These are phyloP conservation scores for Oreochromis spilurus DNA, from an alignment of 2,113 vertebrate species.

Conservation along the genomic window DNA sequence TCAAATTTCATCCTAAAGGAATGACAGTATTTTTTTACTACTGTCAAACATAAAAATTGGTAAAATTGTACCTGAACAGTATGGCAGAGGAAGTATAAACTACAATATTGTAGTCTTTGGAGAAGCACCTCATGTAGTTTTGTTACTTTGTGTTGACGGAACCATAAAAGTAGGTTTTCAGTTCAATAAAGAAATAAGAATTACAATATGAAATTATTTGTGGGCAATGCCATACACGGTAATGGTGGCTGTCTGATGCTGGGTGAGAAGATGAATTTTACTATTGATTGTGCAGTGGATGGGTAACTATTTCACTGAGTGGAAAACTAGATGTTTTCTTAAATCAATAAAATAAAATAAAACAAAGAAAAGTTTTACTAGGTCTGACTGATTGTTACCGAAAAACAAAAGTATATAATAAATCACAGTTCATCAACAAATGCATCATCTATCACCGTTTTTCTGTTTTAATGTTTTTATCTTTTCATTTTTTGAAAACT, in stretches of 20 bases:
- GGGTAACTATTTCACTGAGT: not conserved
- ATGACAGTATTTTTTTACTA: not conserved
- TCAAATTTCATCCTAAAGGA: not conserved
- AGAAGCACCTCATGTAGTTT: not conserved
- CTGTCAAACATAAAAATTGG: not conserved
- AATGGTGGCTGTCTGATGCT: not conserved
- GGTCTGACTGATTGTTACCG: not conserved
- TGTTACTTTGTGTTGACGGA: not conserved
- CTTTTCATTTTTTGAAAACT: rapidly evolving
- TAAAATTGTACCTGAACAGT: not conserved
- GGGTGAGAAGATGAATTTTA: not conserved
- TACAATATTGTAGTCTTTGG: not conserved
- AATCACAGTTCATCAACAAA: not conserved
- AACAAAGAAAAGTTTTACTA: not conserved
- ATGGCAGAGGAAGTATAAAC: not conserved
- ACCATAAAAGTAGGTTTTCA: not conserved
- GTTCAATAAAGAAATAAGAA: not conserved
- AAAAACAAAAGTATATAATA: not conserved
- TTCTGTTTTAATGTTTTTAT: not conserved
- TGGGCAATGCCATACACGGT: not conserved
- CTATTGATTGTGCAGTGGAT: not conserved
- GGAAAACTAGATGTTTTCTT: not conserved
- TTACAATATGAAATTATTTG: not conserved
- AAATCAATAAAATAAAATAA: not conserved
- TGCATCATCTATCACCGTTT: not conserved